Base-by-base conservation (phyloP, 2,888 invertebrate species). In the Dusona sp. region DNA sequence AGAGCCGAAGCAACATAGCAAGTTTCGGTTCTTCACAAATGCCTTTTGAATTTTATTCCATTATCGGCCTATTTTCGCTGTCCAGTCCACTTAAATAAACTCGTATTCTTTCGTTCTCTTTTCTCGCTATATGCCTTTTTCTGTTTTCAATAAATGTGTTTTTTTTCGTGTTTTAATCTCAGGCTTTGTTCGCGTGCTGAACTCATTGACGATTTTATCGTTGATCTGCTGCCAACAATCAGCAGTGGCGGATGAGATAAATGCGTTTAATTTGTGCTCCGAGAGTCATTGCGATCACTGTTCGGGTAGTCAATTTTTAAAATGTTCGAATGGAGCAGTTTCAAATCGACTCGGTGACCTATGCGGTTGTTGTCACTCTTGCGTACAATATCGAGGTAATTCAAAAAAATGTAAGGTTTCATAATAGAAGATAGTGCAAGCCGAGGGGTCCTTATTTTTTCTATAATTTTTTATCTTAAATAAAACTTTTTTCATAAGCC, bases 311-410 rank as follows among this genome's bases (percentile, higher is more conserved):
- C 57, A 70, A 81, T n/a, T 74, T 74, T 82, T 33, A 2, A 33
- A 36, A 79, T 87, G 87, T 65, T 45, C 81, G 38, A 64, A 79
- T 33, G 79, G 64, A 19, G 84, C 87, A 19, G n/a, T 61, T 9
- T 75, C 51, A 25, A 79, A 13, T 70, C 38, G 25, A 54, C 38
- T 29, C 64, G 87, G 87, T 75, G 87, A 87, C 82, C 72, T 87
- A 42, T 87, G 87, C 36, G 79, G 84, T 9, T 87, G 87, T 82
- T 87, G 87, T 75, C 81, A 70, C 16, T 81, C 87, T 6, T 87
- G 87, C 57, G 79, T 87, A 3, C 61, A 64, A 57, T 64, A 74
- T 45, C 81, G 81, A 74, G 87, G 87, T 87, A 74, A 65, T 77
- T 19, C 6, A 3, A 48, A 4, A 16, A 48, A 48, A 3, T 19